Conservation (phyloP, 2,888 invertebrate genomes). For the Trichopria drosophilae region DNA sequence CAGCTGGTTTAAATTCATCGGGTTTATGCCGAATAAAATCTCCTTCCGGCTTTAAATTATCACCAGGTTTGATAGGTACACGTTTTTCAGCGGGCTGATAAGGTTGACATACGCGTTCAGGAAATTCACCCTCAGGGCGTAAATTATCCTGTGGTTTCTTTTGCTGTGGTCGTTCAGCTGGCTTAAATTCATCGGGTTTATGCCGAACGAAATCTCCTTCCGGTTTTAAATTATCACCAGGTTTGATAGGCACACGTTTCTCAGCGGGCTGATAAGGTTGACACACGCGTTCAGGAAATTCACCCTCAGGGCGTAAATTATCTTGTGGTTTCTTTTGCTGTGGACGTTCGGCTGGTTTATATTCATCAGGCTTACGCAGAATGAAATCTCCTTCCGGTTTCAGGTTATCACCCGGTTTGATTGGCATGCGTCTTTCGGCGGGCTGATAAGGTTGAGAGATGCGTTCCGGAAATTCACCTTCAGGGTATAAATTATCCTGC, state of each 20-base stretch:
- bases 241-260: conserved; percentile 59
- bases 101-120: conserved; percentile 41
- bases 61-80: conserved; percentile 61
- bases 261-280: conserved; percentile 55
- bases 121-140: conserved; percentile 52
- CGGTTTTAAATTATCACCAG: conserved; percentile 59
- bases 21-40: conserved; percentile 47
- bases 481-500: conserved; percentile 52
- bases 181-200: conserved; percentile 51
- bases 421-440: conserved; percentile 54
- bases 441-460: conserved; percentile 48
- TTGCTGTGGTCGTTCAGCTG: conserved; percentile 54
- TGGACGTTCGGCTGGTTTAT: conserved; percentile 57
- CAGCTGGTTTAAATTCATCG: conserved; percentile 46
- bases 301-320: conserved; percentile 62
- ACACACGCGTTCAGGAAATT: conserved; percentile 64
- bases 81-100: conserved; percentile 60
- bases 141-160: conserved; percentile 54
- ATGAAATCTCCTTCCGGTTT: conserved; percentile 56
- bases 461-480: no score
- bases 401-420: conserved; percentile 62
- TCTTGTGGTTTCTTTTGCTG: conserved; percentile 55
- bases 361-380: conserved; percentile 46
- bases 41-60: conserved; percentile 63
- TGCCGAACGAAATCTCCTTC: conserved; percentile 56